Evolutionary conservation across 2,113 vertebrate species (phyloP).

Genomic region (Danionella cerebrum): DNA sequence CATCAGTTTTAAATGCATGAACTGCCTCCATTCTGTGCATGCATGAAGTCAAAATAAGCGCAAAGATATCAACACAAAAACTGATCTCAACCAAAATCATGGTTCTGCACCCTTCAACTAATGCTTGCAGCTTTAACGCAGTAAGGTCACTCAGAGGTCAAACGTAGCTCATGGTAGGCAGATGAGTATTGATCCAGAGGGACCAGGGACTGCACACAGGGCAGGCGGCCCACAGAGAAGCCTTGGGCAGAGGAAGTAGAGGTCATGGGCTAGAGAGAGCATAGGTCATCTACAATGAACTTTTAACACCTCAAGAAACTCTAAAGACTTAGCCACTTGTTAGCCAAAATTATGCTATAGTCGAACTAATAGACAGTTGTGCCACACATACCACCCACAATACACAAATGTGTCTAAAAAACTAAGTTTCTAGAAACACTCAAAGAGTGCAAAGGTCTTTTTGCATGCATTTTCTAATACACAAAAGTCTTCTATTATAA

Average conservation of each 20-base stretch:
- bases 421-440: not conserved
- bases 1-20: not conserved
- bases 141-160: slow-evolving; percentile 59
- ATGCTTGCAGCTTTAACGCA: slow-evolving; percentile 42
- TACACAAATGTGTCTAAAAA: not conserved
- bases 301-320: slow-evolving; percentile 10
- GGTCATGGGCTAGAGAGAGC: slow-evolving; percentile 51
- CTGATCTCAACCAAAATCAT: not conserved
- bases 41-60: not conserved
- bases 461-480: too few species aligned
- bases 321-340: not conserved
- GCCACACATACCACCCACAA: not conserved
- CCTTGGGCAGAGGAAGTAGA: slow-evolving; percentile 56
- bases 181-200: slow-evolving; percentile 63
- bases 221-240: slow-evolving; percentile 63
- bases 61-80: slow-evolving; percentile 5
- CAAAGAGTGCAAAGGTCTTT: not conserved
- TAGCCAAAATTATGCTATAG: not conserved
- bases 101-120: slow-evolving; percentile 11
- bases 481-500: too few species aligned
- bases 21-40: not conserved
- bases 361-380: not conserved
- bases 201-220: slow-evolving; percentile 53
- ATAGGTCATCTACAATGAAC: not conserved
- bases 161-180: slow-evolving; percentile 60